Percentiles rank a stretch among this genome's conserved stretches.
Conservation (phyloP, 2,113 vertebrate species). For the Elephantulus edwardii region DNA sequence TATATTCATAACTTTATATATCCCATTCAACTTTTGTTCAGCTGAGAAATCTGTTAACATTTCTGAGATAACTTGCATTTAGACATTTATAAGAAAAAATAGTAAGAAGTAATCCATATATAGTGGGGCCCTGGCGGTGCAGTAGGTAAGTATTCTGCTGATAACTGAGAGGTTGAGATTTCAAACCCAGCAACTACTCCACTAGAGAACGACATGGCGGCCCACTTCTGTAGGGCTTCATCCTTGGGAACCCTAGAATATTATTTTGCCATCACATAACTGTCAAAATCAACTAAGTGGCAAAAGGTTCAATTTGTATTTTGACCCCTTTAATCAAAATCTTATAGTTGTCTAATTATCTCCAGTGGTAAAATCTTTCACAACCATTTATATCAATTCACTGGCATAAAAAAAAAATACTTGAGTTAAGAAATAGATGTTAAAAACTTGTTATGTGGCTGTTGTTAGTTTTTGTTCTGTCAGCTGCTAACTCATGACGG, state of each 20-base stretch:
- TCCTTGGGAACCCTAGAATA: neutral
- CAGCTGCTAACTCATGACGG: neutral
- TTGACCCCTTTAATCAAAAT: neutral
- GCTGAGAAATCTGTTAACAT: no score
- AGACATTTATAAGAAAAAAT: no score
- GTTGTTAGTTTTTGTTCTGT: neutral
- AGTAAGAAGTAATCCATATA: no score
- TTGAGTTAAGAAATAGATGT: slow-evolving; percentile 9
- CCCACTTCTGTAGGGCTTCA: neutral
- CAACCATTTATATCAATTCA: neutral
- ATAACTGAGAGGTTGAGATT: no score
- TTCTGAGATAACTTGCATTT: no score
- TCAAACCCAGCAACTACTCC: neutral
- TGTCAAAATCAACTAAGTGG: neutral
- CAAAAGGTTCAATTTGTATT: neutral
- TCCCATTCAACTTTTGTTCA: no score
- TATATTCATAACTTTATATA: no score
- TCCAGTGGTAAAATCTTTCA: neutral
- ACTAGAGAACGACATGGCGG: neutral
- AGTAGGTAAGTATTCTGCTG: no score
- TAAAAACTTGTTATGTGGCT: neutral
- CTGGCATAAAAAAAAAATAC: neutral
- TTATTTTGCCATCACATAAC: no score
- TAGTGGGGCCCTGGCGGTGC: no score
- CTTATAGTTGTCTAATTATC: neutral